These are phyloP conservation scores for Felis catus DNA, from an alignment of 2,113 vertebrate species.

Conservation along the genomic window F.catus_Fca126_mat1.0 CM031417.1:61154001-61154500, in stretches of 20 bases:
- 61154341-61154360: neutral
- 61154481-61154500: neutral
- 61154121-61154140: neutral
- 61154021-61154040: neutral
- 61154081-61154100: neutral
- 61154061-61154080: neutral
- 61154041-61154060: too few relatives aligned
- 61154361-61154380: neutral
- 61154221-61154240: neutral
- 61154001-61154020: neutral
- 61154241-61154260: neutral
- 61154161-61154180: neutral
- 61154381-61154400: neutral
- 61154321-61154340: neutral
- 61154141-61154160: neutral
- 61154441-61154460: neutral
- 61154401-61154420: neutral
- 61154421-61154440: neutral
- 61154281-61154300: neutral
- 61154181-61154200: neutral
- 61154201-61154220: neutral
- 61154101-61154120: neutral
- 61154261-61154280: neutral
- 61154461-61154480: neutral
- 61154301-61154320: neutral